Base-by-base conservation (phyloP, 2,888 invertebrate genomes). In the Cremastinae sp. region DNA sequence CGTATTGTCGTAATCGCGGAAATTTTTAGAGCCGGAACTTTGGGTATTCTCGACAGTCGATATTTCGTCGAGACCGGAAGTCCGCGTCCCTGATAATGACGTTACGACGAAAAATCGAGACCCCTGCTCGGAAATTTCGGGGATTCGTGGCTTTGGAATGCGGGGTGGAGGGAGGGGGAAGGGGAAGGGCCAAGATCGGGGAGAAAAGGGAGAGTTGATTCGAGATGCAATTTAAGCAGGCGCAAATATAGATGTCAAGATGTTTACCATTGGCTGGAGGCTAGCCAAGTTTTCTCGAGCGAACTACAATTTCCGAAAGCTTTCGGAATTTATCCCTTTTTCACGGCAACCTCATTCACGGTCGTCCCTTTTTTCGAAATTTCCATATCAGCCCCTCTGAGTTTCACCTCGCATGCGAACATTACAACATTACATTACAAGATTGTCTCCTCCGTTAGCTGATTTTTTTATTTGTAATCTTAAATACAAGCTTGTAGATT, bases 211-310 rank as follows among this genome's bases (percentile, higher is more conserved):
- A 72, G 61, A 70, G 66, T 54, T 74, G 70, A 64, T 73, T 82
- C 80, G 84, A 84, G 86, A 86, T 80, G 84, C 81, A 85, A 87
- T 87, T 87, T 85, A 84, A 84, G 78, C 82, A 78, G 78, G 81
- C 81, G 83, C 84, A 84, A 85, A 87, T 86, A 86, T 84, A 86
- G 83, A 88, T 85, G 84, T 87, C 85, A 86, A 88, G 86, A 86
- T 87, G 86, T 88, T 88, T 84, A 84, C 85, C 83, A 85, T 86
- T 84, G 85, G 84, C 84, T 88, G 87, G 87, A 84, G 68, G 56
- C 61, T 49, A 69, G 83, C 87, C 87, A 88, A 82, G 82, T 85
- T 86, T 85, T 84, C 83, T 83, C 83, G 85, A 82, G 76, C 79
- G 79, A 74, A 58, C 45, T 20, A 36, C 66, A 22, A 68, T 56